These are phyloP conservation scores for Synanthedon tipuliformis DNA, from an alignment of 2,888 invertebrate species.

Conservation along the genomic window DNA sequence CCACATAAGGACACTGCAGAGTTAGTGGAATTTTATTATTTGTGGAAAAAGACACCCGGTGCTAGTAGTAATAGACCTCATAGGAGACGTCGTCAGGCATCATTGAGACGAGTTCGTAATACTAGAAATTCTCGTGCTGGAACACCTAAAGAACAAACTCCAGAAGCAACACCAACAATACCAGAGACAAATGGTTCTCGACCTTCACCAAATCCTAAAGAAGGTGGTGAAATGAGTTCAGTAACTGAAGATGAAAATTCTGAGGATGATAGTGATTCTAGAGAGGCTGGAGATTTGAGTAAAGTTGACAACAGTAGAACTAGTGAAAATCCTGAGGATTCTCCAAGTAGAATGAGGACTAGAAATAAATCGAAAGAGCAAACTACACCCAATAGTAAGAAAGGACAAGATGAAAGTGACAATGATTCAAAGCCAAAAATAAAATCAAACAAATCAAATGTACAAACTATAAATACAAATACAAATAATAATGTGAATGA, in stretches of 20 bases:
- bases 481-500: conserved; percentile 48
- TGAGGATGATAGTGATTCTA: conserved; percentile 94
- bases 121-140: conserved; percentile 88
- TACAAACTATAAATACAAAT: conserved; percentile 42
- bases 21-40: conserved; percentile 97
- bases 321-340: conserved; percentile 81
- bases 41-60: conserved; percentile 99
- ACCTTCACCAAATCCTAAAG: conserved; percentile 77
- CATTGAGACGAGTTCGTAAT: conserved; percentile 87
- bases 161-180: conserved; percentile 67
- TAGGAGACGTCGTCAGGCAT: conserved; percentile 87
- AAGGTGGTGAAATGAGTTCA: conserved; percentile 79
- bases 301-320: conserved; percentile 85
- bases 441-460: conserved; percentile 40
- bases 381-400: conserved; percentile 64
- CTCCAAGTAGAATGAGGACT: conserved; percentile 90
- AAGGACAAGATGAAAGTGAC: conserved; percentile 61
- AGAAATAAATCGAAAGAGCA: conserved; percentile 86
- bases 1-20: conserved; percentile 98
- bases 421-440: conserved; percentile 52
- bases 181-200: conserved; percentile 67
- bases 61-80: conserved; percentile 97
- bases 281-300: conserved; percentile 83
- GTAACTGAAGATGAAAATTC: conserved; percentile 92
- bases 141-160: conserved; percentile 79